Conservation (phyloP, 2,113 vertebrate genomes). For the Amblyopsis rosae region DNA sequence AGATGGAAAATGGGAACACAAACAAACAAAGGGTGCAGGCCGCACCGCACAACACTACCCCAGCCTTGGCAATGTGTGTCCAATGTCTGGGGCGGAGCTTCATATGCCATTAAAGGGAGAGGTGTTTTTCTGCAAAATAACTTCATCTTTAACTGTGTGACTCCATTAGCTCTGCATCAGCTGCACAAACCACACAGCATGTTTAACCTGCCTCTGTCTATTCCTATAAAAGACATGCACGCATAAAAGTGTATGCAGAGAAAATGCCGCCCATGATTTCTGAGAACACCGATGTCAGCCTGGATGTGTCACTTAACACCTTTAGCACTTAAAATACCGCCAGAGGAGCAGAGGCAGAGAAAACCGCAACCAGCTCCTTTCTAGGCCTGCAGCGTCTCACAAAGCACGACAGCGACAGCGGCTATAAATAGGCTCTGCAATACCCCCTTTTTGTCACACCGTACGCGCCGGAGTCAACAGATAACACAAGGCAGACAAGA, state of each 20-base stretch:
- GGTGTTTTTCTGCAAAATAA: no score
- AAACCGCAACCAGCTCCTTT: neutral
- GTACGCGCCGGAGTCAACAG: slow-evolving; percentile 1
- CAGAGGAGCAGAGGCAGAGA: neutral
- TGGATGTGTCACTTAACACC: slow-evolving; percentile 11
- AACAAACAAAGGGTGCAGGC: no score
- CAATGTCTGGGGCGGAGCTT: no score
- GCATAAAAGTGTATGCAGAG: no score
- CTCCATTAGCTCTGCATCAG: neutral
- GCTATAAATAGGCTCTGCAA: neutral
- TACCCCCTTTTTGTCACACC: neutral
- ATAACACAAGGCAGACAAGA: slow-evolving; percentile 14
- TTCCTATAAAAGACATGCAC: no score
- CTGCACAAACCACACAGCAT: neutral
- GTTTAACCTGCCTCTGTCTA: no score
- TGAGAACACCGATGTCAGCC: neutral
- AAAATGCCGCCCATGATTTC: neutral
- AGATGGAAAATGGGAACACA: no score
- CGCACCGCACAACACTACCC: no score
- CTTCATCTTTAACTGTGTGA: no score
- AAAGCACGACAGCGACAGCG: neutral
- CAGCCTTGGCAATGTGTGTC: no score
- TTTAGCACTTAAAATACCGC: neutral
- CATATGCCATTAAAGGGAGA: no score
- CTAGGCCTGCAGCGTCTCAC: neutral